Evolutionary conservation across 1,140 invertebrate species (phyloP).

Genomic region (Drosophila chauvacae): DNA sequence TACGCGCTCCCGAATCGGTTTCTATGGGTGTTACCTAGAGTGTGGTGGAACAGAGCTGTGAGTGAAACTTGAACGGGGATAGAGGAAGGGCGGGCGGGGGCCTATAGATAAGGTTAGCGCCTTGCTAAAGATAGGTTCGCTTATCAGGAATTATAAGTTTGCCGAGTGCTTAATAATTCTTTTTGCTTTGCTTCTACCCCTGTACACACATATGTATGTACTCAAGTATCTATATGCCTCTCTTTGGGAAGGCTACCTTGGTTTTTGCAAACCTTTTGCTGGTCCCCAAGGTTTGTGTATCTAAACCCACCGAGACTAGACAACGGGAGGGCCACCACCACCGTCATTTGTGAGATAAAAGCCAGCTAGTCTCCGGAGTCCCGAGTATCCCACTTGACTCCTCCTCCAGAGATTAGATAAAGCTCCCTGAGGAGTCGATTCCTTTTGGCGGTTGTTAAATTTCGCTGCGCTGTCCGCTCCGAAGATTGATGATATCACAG

Average conservation of each 20-base stretch:
- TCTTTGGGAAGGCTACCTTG: background rate
- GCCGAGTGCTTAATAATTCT: constrained; percentile 61
- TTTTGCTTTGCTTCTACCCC: constrained; percentile 26
- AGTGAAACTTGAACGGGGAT: constrained; percentile 4
- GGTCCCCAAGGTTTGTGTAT: constrained; percentile 25
- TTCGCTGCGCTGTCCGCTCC: background rate
- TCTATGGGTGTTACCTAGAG: constrained; percentile 50
- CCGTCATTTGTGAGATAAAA: constrained; percentile 28
- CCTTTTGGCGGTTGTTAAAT: constrained; percentile 1
- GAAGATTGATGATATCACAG: constrained; percentile 28
- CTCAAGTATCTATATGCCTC: background rate
- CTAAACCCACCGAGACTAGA: constrained; percentile 24
- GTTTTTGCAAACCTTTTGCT: constrained; percentile 31
- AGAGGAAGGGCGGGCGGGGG: constrained; percentile 4
- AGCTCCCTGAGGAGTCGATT: background rate
- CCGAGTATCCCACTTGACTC: background rate
- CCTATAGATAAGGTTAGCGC: constrained; percentile 58
- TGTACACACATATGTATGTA: background rate
- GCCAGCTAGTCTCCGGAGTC: background rate
- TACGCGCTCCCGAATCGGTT: constrained; percentile 25
- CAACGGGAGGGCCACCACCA: background rate
- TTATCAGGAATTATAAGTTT: constrained; percentile 72
- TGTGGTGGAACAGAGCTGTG: constrained; percentile 41
- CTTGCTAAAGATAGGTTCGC: constrained; percentile 53
- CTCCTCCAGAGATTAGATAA: constrained; percentile 19